A percentile compares a stretch with the other conserved stretches of the same genome.
Evolutionary conservation across 2,888 invertebrate species (phyloP).

Genomic region (Calliphora vomitoria): DNA sequence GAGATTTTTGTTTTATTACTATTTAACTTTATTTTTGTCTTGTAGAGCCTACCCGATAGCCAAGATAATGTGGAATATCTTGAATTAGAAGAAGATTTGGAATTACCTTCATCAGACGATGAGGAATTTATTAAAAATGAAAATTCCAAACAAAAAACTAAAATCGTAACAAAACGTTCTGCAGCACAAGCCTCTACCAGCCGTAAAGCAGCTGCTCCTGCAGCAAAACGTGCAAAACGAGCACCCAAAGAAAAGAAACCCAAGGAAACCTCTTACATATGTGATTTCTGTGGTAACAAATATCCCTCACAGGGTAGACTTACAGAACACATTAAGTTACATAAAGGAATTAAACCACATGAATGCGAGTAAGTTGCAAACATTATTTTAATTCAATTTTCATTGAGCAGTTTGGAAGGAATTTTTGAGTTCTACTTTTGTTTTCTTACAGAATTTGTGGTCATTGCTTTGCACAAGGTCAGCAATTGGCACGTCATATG

Average conservation of each 20-base stretch:
- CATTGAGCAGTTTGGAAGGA: no score
- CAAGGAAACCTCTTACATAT: conserved; percentile 81
- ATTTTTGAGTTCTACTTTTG: not conserved
- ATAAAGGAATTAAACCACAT: conserved; percentile 83
- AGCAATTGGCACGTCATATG: conserved; percentile 84
- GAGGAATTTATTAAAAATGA: conserved; percentile 76
- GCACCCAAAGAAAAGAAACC: conserved; percentile 72
- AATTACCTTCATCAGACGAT: conserved; percentile 76
- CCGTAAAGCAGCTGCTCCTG: conserved; percentile 73
- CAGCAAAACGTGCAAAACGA: conserved; percentile 74
- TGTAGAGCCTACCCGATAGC: conserved; percentile 57
- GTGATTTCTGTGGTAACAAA: conserved; percentile 84
- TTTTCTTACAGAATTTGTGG: conserved; percentile 81
- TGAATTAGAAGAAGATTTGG: conserved; percentile 78
- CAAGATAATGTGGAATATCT: conserved; percentile 79
- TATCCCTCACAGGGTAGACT: conserved; percentile 83
- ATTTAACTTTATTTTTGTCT: conserved; percentile 1
- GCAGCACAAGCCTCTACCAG: conserved; percentile 73
- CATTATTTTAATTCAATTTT: no score
- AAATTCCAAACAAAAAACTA: conserved; percentile 55
- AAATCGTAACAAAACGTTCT: conserved; percentile 65
- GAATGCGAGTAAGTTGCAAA: conserved; percentile 82
- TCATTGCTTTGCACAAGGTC: conserved; percentile 83
- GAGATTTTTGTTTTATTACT: not conserved
- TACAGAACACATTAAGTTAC: conserved; percentile 83